Conservation (phyloP, 2,797 vertebrate species). For the Erpetoichthys calabaricus region DNA sequence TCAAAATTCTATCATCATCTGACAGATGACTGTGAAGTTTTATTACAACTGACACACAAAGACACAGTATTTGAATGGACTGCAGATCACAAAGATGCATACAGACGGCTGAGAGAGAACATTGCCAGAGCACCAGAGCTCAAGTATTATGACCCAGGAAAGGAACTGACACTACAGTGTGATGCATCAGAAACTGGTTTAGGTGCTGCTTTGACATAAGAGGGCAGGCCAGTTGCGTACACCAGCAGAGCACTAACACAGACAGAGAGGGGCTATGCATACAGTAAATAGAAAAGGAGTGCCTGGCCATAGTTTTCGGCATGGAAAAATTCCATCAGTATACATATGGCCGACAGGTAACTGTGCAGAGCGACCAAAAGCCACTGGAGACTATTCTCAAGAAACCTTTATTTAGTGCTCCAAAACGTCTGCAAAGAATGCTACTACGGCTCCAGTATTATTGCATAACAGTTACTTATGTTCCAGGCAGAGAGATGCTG, state of each 20-base stretch:
- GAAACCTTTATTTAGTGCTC: too few relatives aligned
- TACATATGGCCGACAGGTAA: too few relatives aligned
- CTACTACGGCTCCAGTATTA: too few relatives aligned
- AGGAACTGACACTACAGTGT: conserved; percentile 8
- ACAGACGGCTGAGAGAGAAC: conserved; percentile 9
- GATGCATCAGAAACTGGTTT: conserved; percentile 8
- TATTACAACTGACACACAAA: conserved; percentile 18
- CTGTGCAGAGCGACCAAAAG: too few relatives aligned
- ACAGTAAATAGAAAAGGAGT: conserved; percentile 13
- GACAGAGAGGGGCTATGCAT: conserved; percentile 9
- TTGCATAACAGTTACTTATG: too few relatives aligned
- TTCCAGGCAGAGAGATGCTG: too few relatives aligned
- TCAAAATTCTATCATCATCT: too few relatives aligned
- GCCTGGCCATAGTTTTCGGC: too few relatives aligned
- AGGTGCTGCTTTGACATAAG: conserved; percentile 11
- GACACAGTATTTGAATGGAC: conserved; percentile 13
- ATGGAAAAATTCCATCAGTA: too few relatives aligned
- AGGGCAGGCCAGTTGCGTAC: conserved; percentile 13
- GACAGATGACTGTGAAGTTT: conserved; percentile 13
- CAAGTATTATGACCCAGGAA: conserved; percentile 3
- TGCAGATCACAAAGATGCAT: not conserved
- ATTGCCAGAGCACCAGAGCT: conserved; percentile 4
- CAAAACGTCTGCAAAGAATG: too few relatives aligned
- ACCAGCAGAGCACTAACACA: conserved; percentile 14
- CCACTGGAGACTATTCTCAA: too few relatives aligned